Conservation (phyloP, 2,113 vertebrate genomes). For the Periophthalmodon schlosseri region DNA sequence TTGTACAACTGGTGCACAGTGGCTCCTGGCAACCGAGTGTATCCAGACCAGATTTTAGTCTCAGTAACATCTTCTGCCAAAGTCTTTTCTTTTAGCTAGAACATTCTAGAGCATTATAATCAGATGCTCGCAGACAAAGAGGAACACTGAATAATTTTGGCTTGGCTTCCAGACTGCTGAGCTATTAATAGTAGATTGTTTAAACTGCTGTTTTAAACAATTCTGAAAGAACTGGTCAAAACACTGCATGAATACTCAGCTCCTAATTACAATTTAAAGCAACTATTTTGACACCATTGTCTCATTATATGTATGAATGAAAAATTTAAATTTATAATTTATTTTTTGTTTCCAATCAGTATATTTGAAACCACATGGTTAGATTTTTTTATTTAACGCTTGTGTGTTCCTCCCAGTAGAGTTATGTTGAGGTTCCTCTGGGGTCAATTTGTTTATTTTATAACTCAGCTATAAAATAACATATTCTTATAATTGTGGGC, state of each 20-base stretch:
- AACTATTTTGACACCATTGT: background rate
- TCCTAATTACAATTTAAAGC: background rate
- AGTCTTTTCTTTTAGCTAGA: constrained; percentile 3
- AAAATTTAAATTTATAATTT: too few relatives aligned
- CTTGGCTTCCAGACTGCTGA: background rate
- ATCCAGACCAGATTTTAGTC: background rate
- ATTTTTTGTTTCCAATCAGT: background rate
- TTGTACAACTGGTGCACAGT: background rate
- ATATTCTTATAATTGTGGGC: too few relatives aligned
- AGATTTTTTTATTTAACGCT: too few relatives aligned
- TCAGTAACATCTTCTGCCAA: background rate
- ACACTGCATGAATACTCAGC: background rate
- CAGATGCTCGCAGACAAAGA: background rate
- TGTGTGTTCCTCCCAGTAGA: too few relatives aligned
- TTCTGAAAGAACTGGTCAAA: background rate
- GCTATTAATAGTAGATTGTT: constrained; percentile 2
- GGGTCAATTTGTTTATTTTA: too few relatives aligned
- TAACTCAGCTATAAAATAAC: too few relatives aligned
- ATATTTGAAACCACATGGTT: background rate
- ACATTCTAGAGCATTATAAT: background rate
- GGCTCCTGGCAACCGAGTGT: background rate
- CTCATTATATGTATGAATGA: too few relatives aligned
- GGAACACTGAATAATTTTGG: background rate
- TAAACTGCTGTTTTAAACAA: background rate
- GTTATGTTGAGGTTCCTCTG: too few relatives aligned